Conservation (phyloP, 2,888 invertebrate genomes). For the Drosophila subquinaria region DNA sequence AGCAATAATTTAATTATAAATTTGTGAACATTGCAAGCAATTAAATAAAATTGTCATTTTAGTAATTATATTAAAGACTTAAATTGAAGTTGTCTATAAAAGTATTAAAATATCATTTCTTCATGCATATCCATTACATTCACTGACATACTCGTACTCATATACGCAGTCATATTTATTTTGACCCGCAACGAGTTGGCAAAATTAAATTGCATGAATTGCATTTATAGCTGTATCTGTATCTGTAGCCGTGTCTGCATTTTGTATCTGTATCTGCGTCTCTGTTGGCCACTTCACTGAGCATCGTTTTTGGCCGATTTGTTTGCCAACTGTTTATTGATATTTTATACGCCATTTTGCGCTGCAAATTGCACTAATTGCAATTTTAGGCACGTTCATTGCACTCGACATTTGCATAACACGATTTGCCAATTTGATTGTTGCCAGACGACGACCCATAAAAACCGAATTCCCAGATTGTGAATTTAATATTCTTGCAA, state of each 20-base stretch:
- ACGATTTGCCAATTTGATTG: slow-evolving; percentile 68
- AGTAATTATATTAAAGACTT: background rate
- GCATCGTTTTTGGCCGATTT: slow-evolving; percentile 25
- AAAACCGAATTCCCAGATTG: slow-evolving; percentile 33
- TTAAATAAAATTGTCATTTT: background rate
- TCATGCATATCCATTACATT: background rate
- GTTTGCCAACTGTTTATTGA: slow-evolving; percentile 75
- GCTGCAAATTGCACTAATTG: slow-evolving; percentile 69
- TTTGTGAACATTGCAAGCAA: background rate
- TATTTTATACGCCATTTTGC: slow-evolving; percentile 71
- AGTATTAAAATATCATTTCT: background rate
- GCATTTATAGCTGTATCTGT: slow-evolving; percentile 28
- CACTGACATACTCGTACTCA: background rate
- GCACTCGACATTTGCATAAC: slow-evolving; percentile 73
- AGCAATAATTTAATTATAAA: background rate
- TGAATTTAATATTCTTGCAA: background rate
- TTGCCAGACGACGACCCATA: slow-evolving; percentile 29
- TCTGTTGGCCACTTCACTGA: slow-evolving; percentile 33
- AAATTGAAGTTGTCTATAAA: background rate
- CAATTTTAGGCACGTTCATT: slow-evolving; percentile 74
- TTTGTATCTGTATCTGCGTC: slow-evolving; percentile 25
- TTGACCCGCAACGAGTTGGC: slow-evolving; percentile 14
- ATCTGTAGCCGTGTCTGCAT: slow-evolving; percentile 17
- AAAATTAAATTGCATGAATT: slow-evolving; percentile 36
- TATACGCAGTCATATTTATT: slow-evolving; percentile 1